These are phyloP conservation scores for Drosophila simulans DNA, from an alignment of 1,140 invertebrate genomes.

Conservation along the genomic window DNA sequence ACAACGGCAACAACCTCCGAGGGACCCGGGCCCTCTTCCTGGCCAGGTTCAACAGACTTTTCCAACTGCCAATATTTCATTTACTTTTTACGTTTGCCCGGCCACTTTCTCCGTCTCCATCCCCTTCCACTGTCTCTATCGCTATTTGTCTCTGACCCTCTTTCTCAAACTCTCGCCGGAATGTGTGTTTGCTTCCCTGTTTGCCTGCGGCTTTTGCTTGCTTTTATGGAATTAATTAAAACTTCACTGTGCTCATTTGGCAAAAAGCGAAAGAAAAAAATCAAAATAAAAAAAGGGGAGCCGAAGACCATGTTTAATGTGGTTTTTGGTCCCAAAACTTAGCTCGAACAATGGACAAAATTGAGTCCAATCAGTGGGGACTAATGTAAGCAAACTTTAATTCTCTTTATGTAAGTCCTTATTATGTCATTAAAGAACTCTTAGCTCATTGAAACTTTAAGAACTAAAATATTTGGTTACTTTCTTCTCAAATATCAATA, in stretches of 20 bases:
- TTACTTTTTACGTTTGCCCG: constrained; percentile 50
- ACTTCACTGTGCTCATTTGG: constrained; percentile 65
- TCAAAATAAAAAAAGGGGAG: constrained; percentile 29
- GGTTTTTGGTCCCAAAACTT: constrained; percentile 39
- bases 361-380: constrained; percentile 36
- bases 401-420: not conserved
- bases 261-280: constrained; percentile 31
- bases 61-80: constrained; percentile 73
- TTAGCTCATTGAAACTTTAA: not conserved
- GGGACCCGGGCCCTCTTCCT: constrained; percentile 11
- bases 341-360: constrained; percentile 31
- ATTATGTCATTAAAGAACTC: not conserved
- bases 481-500: not conserved
- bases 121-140: constrained; percentile 17
- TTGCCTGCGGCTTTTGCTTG: constrained; percentile 75
- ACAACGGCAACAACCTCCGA: constrained; percentile 49
- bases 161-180: constrained; percentile 9
- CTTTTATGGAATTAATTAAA: constrained; percentile 82
- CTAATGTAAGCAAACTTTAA: constrained; percentile 8
- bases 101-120: constrained; percentile 32
- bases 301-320: constrained; percentile 44
- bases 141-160: constrained; percentile 9
- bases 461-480: too few species aligned
- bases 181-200: constrained; percentile 56
- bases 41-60: constrained; percentile 67